Base-by-base conservation (phyloP, 2,888 invertebrate genomes). In the Yponomeuta sedellus region DNA sequence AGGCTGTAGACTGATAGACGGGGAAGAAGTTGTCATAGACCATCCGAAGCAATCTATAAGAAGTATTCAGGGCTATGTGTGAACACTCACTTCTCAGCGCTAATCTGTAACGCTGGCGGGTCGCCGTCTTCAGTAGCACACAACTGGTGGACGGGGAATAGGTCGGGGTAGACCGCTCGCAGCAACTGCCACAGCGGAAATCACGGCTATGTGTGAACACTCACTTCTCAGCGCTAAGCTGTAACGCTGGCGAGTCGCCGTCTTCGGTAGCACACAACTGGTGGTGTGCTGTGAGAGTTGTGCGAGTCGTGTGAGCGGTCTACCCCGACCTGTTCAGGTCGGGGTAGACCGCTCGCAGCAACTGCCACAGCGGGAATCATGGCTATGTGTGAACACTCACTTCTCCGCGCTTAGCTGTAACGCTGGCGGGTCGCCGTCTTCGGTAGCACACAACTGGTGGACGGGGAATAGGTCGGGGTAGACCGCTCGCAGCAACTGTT, bases 381-480 rank as follows among this genome's bases (percentile, higher is more conserved):
- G 93, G 5, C 34, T 34, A 34, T 34, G 34, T 34, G 34, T 4
- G 5, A 34, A 34, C 34, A 34, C 16, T 19, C 76, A 94, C 94
- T 93, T 93, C 77, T 96, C 95, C 1, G 97, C 96, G 3, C 97
- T 95, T 63, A 99, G 92, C 77, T 98, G 98, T 67, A 99, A 79
- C 34, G 96, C 92, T 1, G 96, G 96, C 71, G 98, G 96, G 74
- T 94, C 86, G 44, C 86, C 84, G 64, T 88, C 86, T 28, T 83
- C 85, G 0, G 71, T 73, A 1, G 11, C 44, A 3, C 69, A 67
- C 66, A 98, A 92, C 70, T 91, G 84, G 86, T 98, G 97, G 66
- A 99, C 87, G 10, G 97, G 94, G 90, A 98, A 99, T 71, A 99
- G 92, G 83, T 96, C 96, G 1, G 99, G 99, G 92, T 99, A 98